Percentiles rank a stretch among this genome's conserved stretches.
These are phyloP conservation scores for Nomada ferruginata DNA, from an alignment of 2,888 invertebrate species.

Conservation along the genomic window DNA sequence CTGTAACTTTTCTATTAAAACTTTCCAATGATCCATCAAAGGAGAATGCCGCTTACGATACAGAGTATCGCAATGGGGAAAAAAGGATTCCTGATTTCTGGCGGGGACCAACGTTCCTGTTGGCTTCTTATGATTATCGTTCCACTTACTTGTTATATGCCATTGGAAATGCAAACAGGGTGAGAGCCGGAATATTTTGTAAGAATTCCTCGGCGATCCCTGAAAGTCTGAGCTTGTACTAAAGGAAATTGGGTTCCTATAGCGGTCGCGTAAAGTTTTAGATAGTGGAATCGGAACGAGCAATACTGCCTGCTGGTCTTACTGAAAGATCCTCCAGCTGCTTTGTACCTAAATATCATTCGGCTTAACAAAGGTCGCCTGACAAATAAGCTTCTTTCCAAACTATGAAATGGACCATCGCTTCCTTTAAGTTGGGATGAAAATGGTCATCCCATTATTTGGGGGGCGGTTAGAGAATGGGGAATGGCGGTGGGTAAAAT, in stretches of 20 bases:
- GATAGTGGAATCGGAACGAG: conserved; percentile 17
- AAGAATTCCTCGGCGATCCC: conserved; percentile 38
- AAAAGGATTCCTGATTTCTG: neutral
- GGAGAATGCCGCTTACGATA: neutral
- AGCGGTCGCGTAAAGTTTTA: conserved; percentile 39
- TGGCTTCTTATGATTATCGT: conserved; percentile 21
- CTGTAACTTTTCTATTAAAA: conserved; percentile 4
- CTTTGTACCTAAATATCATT: conserved; percentile 44
- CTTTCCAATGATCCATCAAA: neutral
- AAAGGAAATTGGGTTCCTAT: conserved; percentile 51
- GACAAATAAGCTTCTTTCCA: conserved; percentile 28
- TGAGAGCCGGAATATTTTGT: conserved; percentile 7
- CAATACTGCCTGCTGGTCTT: conserved; percentile 1
- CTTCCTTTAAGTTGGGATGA: neutral
- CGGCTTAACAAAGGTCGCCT: conserved; percentile 30
- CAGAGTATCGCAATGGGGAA: neutral
- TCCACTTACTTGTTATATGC: conserved; percentile 42
- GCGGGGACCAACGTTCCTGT: neutral
- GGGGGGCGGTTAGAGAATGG: neutral
- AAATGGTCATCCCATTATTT: neutral
- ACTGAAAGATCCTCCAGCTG: neutral
- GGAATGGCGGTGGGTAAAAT: neutral
- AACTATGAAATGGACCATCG: neutral
- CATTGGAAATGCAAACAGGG: conserved; percentile 38
- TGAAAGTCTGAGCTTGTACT: conserved; percentile 27